phyloP scores from a whole-genome alignment of 2,888 invertebrate species.

The Fissipunctia ypsillon region DNA sequence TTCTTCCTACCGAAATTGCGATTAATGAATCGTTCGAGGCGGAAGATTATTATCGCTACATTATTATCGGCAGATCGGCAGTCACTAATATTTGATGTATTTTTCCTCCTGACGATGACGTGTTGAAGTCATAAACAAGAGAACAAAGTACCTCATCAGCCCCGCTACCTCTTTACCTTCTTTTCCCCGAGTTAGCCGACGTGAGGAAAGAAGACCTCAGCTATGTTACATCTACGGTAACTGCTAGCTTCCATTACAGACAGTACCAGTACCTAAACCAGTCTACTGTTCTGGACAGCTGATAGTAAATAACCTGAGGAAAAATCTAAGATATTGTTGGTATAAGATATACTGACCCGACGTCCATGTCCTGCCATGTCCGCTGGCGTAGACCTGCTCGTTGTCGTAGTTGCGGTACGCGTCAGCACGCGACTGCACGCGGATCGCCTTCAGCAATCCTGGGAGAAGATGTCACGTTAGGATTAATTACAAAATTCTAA shows the following conservation, averaged over 20 bases:
- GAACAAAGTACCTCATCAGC: background rate
- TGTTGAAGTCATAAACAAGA: background rate
- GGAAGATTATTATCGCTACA: slow-evolving; percentile 20
- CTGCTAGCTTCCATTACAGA: background rate
- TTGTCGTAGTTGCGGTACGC: slow-evolving; percentile 76
- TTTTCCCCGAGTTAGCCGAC: background rate
- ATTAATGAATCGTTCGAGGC: slow-evolving; percentile 17
- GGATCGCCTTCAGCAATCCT: slow-evolving; percentile 78
- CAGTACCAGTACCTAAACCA: no score
- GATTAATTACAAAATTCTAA: background rate
- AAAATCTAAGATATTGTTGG: background rate
- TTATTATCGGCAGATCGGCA: no score
- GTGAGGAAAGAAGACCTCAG: background rate
- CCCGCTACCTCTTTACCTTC: background rate
- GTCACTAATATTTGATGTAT: slow-evolving; percentile 8
- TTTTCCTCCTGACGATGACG: background rate
- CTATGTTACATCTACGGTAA: background rate
- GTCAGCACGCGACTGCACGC: slow-evolving; percentile 77
- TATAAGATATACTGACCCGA: slow-evolving; percentile 33
- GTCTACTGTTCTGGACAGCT: no score
- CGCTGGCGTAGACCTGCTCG: slow-evolving; percentile 77
- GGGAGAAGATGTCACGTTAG: slow-evolving; percentile 11
- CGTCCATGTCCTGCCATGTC: slow-evolving; percentile 85
- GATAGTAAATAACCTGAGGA: background rate
- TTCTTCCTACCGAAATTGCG: slow-evolving; percentile 18